Evolutionary conservation across 2,888 invertebrate genomes (phyloP), one percentile per base, ranked within the genome.

Genomic region (Drosophila prolongata): DNA sequence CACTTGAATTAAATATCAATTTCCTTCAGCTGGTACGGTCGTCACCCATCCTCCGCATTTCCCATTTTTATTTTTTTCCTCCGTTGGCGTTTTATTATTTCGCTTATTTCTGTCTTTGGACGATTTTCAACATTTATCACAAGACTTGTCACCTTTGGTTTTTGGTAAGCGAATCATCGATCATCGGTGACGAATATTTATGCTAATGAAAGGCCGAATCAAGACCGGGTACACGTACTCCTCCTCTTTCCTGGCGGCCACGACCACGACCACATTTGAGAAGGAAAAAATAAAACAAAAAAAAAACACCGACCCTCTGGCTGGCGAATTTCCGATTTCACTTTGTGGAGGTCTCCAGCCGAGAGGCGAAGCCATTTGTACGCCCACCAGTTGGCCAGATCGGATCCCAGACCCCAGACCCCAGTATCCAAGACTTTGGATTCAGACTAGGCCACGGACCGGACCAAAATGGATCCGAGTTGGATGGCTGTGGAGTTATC

Each of bases 311-410:
- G 52, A 61, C 44, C 46, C 54, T 46, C 66, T 46, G 56, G 47
- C 47, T 61, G 46, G 66, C 66, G 56, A 66, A 66, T 66, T 66
- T 66, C 66, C 68, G 74, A 74, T 74, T 74, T 74, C 74, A 74
- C 74, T 74, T 61, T 81, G 67, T 46, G 61, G 81, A 65, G 37
- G 64, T 40, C 52, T 49, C 55, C 52, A 59, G 58, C 49, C 69
- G 42, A 62, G 60, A 74, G 79, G 60, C 78, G 62, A 82, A 75
- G 77, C 82, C 80, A 86, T 86, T 86, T 78, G 71, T 70, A 88
- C 83, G 83, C 83, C 83, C 86, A 88, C 83, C 73, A 58, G 42
- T 59, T 57, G 16, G 56, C 40, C 56, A 56, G 68, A 34, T 49
- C 64, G 43, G 54, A 34, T 19, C 57, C 69, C 55, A 35, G 50